Base-by-base conservation (phyloP, 2,797 vertebrate species). In the Lycodopsis pacificus region DNA sequence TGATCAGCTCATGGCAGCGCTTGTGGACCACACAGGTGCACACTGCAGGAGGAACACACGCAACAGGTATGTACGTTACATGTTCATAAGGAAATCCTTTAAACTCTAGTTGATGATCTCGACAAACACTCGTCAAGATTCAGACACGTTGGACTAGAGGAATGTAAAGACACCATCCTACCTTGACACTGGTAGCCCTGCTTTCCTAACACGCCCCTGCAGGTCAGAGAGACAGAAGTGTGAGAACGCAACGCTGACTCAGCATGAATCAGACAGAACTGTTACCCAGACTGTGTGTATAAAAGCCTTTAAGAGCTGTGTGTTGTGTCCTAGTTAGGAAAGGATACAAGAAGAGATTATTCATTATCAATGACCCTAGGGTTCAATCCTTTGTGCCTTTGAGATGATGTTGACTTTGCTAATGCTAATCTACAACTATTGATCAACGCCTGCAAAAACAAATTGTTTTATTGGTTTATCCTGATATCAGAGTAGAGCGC, bases 121-220 rank as follows among this genome's bases (percentile, higher is more conserved):
- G 38, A 48, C 20, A 63, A 13, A 72, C 22, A 36, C 15, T 0
- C 20, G 42, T 76, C 56, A 51, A 48, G 22, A 40, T 3, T 25
- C 1, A 36, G 36, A 44, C 34, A 30, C 2, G 32, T 0, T 49
- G 48, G 48, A 49, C 11, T 0, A 20, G 0, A 59, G 61, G 49
- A 64, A 30, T 10, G 59, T 15, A n/a, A 38, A n/a, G 19, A 48
- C 8, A 20, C 9, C 5, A 0, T n/a, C 80, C 94, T 95, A 98
- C 97, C 97, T 97, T 98, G 97, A 95, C 97, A 98, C 54, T 98
- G 97, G 92, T 98, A 98, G 83, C 97, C 97, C 90, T 98, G 97
- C 90, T 98, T 98, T 91, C 97, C 97, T 93, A 98, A 96, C 89
- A 98, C 97, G 66, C 97, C 97, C 97, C 97, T 98, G 25, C 27